Evolutionary conservation across 2,113 vertebrate species (phyloP), one percentile per base, ranked within the genome.

Genomic region (Eudorcas thomsonii): DNA sequence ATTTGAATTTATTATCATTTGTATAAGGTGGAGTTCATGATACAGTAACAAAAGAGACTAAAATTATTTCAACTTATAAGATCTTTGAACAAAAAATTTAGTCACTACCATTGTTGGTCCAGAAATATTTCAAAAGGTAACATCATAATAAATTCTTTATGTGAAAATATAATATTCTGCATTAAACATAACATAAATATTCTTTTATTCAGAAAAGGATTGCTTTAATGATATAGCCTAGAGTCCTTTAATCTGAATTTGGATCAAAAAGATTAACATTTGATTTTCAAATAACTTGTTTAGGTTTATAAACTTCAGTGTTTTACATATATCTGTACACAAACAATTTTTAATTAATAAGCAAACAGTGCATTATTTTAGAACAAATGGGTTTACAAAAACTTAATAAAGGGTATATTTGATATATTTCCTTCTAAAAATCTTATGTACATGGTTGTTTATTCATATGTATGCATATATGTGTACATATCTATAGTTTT

Each of bases 1-100:
- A 88, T 93, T 97, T 88, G 12, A 88, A 90, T 92, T 90, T 95
- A 85, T 64, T 96, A 36, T 19, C 33, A 67, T 77, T 94, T 98
- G 7, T 43, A 74, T 60, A 86, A 60, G 23, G 23, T 89, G 6
- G 57, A 54, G 16, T 90, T 88, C 91, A 87, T 94, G 64, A 92
- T 88, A 23, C 36, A 95, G 36, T 80, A 95, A 60, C 6, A 93
- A 82, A 93, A 45, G 0, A 92, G 3, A 87, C 5, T 62, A 60
- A 39, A 89, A 39, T 17, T 93, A 3, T 12, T 78, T 88, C 77
- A 55, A 84, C 33, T 90, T 83, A 33, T 54, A 62, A 88, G 3
- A 77, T 52, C 30, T 85, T 74, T 85, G 14, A 88, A 88, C 60
- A 87, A 81, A 48, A 39, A 74, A 43, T 23, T 88, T 82, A 80